These are phyloP conservation scores for Notocelia uddmanniana DNA, from an alignment of 2,888 invertebrate genomes.

Conservation along the genomic window DNA sequence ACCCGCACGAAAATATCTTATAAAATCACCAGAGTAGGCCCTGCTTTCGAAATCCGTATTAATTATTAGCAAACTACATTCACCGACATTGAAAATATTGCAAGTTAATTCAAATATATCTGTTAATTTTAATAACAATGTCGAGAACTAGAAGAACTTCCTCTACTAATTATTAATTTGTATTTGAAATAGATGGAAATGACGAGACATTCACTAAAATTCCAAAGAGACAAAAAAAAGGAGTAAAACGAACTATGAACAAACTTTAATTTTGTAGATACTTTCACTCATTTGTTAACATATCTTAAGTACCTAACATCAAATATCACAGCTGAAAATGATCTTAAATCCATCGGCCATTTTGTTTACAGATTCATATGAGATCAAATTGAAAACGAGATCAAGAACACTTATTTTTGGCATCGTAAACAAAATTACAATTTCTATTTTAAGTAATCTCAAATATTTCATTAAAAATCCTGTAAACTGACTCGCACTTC, in stretches of 20 bases:
- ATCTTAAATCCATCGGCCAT: background rate
- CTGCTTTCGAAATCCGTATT: slow-evolving; percentile 32
- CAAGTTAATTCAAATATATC: background rate
- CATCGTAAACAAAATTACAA: slow-evolving; percentile 35
- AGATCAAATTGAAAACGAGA: slow-evolving; percentile 37
- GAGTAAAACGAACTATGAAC: background rate
- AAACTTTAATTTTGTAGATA: background rate
- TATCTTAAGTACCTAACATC: background rate
- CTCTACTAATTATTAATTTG: background rate
- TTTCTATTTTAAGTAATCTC: slow-evolving; percentile 4
- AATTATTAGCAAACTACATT: slow-evolving; percentile 19
- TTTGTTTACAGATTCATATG: slow-evolving; percentile 28
- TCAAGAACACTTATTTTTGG: slow-evolving; percentile 42
- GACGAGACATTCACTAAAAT: too few species aligned
- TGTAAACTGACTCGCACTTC: slow-evolving; percentile 16
- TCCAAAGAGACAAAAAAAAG: background rate
- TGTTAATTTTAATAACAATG: background rate
- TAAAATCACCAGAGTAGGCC: slow-evolving; percentile 54
- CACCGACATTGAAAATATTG: slow-evolving; percentile 20
- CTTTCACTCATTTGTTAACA: background rate
- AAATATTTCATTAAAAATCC: slow-evolving; percentile 13
- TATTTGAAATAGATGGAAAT: background rate
- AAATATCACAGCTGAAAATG: background rate
- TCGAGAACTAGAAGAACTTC: background rate
- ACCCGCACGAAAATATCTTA: slow-evolving; percentile 56